These are phyloP conservation scores for Sialia sialis DNA, from an alignment of 2,113 vertebrate genomes.

Conservation along the genomic window DNA sequence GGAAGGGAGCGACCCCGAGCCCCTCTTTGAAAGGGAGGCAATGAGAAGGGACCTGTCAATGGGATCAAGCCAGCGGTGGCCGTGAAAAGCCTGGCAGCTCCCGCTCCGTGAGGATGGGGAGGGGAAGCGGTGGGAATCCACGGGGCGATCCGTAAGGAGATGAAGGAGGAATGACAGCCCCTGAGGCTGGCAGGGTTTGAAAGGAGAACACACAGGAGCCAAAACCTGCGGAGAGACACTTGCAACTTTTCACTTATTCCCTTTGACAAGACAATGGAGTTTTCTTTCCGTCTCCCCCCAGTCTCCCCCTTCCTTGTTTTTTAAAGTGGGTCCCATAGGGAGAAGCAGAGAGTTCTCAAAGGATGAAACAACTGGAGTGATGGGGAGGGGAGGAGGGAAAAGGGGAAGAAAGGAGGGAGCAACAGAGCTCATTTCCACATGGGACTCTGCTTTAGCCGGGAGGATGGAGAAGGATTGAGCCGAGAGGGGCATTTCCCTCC, in stretches of 20 bases:
- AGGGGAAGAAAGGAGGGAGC: not conserved
- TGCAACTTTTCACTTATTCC: slow-evolving; percentile 56
- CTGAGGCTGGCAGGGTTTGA: slow-evolving; percentile 48
- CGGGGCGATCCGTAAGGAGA: slow-evolving; percentile 30
- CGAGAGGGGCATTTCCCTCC: not conserved
- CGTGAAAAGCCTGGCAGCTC: slow-evolving; percentile 27
- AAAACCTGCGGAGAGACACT: slow-evolving; percentile 47
- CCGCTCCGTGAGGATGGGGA: not conserved
- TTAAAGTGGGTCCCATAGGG: slow-evolving; percentile 55
- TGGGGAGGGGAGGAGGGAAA: not conserved
- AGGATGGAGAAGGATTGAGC: not conserved
- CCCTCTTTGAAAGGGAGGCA: not conserved
- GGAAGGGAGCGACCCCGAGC: not conserved
- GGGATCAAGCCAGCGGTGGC: slow-evolving; percentile 13
- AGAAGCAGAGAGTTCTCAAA: slow-evolving; percentile 44
- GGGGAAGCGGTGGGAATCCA: slow-evolving; percentile 41
- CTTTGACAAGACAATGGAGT: slow-evolving; percentile 66
- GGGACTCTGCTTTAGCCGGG: not conserved
- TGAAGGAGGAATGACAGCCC: slow-evolving; percentile 58
- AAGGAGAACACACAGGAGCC: slow-evolving; percentile 52
- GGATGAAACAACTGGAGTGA: slow-evolving; percentile 4
- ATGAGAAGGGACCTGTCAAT: slow-evolving; percentile 38
- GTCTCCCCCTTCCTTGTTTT: not conserved
- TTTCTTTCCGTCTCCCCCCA: not conserved
- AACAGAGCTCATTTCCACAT: fast-evolving